These are phyloP conservation scores for Lateolabrax maculatus DNA, from an alignment of 2,797 vertebrate species.

Conservation along the genomic window DNA sequence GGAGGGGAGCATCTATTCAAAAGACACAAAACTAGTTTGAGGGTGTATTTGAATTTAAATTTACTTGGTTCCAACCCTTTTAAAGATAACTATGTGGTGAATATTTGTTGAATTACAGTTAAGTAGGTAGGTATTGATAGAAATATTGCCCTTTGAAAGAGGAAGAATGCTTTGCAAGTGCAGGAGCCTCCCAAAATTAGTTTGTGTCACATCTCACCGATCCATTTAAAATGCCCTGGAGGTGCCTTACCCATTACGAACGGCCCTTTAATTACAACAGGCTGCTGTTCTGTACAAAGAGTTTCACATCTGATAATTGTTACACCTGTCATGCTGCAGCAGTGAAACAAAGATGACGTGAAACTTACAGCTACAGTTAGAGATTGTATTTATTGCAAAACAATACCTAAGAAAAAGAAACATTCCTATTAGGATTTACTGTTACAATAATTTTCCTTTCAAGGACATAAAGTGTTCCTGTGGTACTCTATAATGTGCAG, in stretches of 20 bases:
- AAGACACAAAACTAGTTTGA: constrained; percentile 34
- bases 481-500: constrained; percentile 15
- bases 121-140: constrained; percentile 1
- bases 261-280: constrained; percentile 67
- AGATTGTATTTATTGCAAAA: constrained; percentile 18
- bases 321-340: constrained; percentile 45
- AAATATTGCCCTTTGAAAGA: not conserved
- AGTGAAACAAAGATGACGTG: constrained; percentile 28
- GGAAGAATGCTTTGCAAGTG: not conserved
- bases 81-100: constrained; percentile 13
- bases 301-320: constrained; percentile 43
- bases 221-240: constrained; percentile 47
- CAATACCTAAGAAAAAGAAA: constrained; percentile 9
- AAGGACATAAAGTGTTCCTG: constrained; percentile 30
- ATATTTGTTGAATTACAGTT: constrained; percentile 1
- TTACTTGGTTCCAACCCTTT: constrained; percentile 11
- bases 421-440: constrained; percentile 17
- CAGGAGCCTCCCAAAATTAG: constrained; percentile 2
- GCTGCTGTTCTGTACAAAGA: constrained; percentile 42
- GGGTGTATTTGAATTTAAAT: constrained; percentile 18
- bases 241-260: constrained; percentile 41
- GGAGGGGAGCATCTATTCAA: not conserved
- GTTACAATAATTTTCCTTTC: constrained; percentile 4
- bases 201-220: constrained; percentile 30
- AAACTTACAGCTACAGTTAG: not conserved